phyloP scores from a whole-genome alignment of 2,888 invertebrate genomes.

The Patella ulyssiponensis region DNA sequence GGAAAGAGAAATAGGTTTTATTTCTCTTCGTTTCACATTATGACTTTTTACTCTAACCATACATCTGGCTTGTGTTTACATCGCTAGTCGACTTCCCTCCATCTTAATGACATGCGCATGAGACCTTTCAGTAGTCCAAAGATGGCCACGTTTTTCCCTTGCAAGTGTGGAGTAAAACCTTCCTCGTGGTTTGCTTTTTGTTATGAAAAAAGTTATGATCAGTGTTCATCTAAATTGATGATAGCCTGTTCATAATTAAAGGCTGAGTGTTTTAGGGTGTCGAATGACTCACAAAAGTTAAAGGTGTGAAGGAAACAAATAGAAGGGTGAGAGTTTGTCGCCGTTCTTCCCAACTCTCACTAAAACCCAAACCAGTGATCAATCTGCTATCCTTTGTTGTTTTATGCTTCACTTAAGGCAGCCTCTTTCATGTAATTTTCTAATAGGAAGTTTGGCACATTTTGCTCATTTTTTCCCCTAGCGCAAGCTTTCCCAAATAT shows the following conservation, averaged over 20 bases:
- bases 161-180: too few species aligned
- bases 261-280: constrained; percentile 8
- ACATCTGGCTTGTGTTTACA: constrained; percentile 9
- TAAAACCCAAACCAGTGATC: constrained; percentile 13
- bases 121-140: background rate
- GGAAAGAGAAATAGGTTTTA: background rate
- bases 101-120: constrained; percentile 13
- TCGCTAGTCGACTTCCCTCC: background rate
- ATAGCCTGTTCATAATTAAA: background rate
- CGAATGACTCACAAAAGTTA: constrained; percentile 4
- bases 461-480: constrained; percentile 12
- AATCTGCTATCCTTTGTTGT: constrained; percentile 24
- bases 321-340: constrained; percentile 10
- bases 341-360: constrained; percentile 18
- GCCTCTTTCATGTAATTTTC: constrained; percentile 23
- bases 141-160: background rate
- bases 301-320: constrained; percentile 9
- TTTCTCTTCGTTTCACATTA: constrained; percentile 5
- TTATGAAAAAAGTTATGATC: background rate
- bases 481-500: constrained; percentile 18
- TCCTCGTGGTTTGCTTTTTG: too few species aligned
- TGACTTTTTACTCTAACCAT: constrained; percentile 6
- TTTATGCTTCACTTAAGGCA: constrained; percentile 21
- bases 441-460: constrained; percentile 22
- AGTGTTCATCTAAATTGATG: background rate